A percentile compares a stretch with the other conserved stretches of the same genome.
Evolutionary conservation across 2,113 vertebrate genomes (phyloP).

Genomic region (Anser brachyrhynchus): DNA sequence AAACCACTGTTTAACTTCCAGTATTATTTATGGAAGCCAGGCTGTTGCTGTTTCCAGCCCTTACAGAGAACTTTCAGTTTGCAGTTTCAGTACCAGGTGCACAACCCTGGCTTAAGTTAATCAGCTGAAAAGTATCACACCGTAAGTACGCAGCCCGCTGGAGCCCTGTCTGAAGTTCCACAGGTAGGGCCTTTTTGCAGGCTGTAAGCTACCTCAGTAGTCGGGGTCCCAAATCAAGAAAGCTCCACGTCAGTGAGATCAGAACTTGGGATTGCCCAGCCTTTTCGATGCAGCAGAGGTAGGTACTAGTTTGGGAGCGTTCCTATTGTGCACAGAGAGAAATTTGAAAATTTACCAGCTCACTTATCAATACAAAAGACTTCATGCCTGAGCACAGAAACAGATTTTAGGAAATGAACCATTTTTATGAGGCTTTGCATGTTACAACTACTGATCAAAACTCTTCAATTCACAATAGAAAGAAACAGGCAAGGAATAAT

Average conservation of each 20-base stretch:
- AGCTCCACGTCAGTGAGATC: neutral
- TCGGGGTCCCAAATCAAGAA: neutral
- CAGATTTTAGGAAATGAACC: neutral
- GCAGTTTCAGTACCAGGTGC: constrained; percentile 31
- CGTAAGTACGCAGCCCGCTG: neutral
- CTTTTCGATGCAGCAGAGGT: neutral
- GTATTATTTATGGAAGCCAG: constrained; percentile 70
- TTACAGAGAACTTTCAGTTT: constrained; percentile 45
- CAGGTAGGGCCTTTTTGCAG: neutral
- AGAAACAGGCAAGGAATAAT: neutral
- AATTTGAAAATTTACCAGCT: neutral
- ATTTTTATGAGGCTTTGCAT: neutral
- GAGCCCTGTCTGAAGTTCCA: neutral
- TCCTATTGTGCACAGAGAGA: neutral
- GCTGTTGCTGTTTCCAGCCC: constrained; percentile 48
- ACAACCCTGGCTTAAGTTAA: neutral
- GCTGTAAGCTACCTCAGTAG: neutral
- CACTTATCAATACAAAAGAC: neutral
- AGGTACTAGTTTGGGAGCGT: neutral
- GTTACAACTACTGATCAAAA: neutral
- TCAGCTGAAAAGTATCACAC: neutral
- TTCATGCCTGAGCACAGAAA: neutral
- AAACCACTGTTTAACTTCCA: constrained; percentile 66
- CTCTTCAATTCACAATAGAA: neutral
- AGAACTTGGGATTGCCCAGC: neutral